These are phyloP conservation scores for Mactromeris polynyma DNA, from an alignment of 2,888 invertebrate species.

Conservation along the genomic window DNA sequence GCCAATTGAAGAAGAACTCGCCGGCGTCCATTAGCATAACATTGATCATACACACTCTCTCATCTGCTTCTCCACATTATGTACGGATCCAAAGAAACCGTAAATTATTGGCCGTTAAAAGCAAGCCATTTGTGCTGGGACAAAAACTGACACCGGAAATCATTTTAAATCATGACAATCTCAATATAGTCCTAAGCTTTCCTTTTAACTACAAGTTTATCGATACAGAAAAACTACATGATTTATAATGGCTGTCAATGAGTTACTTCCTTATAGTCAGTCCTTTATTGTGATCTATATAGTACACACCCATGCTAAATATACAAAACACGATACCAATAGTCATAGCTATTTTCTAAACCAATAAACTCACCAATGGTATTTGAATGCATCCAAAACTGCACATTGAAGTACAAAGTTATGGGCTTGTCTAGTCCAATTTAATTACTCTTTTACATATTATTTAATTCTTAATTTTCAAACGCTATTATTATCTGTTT, in stretches of 20 bases:
- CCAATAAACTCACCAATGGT: too few relatives aligned
- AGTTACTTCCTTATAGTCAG: neutral
- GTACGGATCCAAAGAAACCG: conserved; percentile 41
- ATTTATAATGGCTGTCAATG: neutral
- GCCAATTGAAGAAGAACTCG: conserved; percentile 1
- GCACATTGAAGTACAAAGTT: too few relatives aligned
- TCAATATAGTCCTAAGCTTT: neutral
- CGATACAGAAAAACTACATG: neutral
- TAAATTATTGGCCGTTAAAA: conserved; percentile 57
- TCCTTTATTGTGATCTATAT: too few relatives aligned
- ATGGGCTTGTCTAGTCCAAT: too few relatives aligned
- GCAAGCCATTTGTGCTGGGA: conserved; percentile 42
- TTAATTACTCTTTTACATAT: too few relatives aligned
- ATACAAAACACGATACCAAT: too few relatives aligned
- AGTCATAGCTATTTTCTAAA: too few relatives aligned
- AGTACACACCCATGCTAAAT: too few relatives aligned
- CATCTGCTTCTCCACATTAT: conserved; percentile 34
- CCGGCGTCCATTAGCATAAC: neutral
- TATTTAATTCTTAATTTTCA: too few relatives aligned
- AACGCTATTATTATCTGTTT: too few relatives aligned
- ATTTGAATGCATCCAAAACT: too few relatives aligned
- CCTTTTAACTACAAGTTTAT: neutral
- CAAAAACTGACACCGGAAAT: conserved; percentile 35
- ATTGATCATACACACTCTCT: conserved; percentile 20
- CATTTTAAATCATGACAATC: conserved; percentile 3